Conservation (phyloP, 2,888 invertebrate species). For the Ariolimax columbianus region DNA sequence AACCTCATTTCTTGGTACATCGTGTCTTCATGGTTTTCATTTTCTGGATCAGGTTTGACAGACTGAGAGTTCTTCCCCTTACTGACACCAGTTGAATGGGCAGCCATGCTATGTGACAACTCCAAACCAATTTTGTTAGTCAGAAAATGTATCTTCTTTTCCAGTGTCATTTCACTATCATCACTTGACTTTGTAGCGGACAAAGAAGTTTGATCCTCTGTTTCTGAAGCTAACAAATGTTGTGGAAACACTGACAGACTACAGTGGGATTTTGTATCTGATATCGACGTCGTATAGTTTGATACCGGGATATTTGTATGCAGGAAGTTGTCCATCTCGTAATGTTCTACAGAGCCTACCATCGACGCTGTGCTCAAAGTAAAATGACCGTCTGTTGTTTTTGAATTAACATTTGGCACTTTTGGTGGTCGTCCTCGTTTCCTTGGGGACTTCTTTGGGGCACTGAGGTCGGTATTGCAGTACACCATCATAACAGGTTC, state of each 20-base stretch:
- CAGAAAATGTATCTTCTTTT: constrained; percentile 38
- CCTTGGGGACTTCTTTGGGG: constrained; percentile 19
- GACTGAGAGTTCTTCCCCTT: neutral
- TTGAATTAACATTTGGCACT: neutral
- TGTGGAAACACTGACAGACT: neutral
- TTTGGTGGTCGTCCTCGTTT: constrained; percentile 44
- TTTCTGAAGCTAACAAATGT: neutral
- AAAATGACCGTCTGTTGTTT: neutral
- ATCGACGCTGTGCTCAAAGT: neutral
- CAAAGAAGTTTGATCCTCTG: neutral
- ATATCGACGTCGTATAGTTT: neutral
- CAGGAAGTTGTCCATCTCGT: constrained; percentile 25
- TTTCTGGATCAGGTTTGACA: neutral
- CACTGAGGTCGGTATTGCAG: neutral
- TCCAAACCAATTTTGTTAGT: constrained; percentile 38
- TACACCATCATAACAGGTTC: constrained; percentile 9
- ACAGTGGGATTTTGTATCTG: neutral
- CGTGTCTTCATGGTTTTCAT: neutral
- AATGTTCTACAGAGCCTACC: neutral
- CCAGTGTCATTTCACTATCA: constrained; percentile 29
- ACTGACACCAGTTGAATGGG: neutral
- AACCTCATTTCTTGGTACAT: constrained; percentile 30
- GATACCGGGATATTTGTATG: neutral
- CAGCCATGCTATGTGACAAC: constrained; percentile 3
- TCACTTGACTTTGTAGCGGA: neutral